Conservation (phyloP, 2,888 invertebrate species). For the Hirtodrosophila duncani region DNA sequence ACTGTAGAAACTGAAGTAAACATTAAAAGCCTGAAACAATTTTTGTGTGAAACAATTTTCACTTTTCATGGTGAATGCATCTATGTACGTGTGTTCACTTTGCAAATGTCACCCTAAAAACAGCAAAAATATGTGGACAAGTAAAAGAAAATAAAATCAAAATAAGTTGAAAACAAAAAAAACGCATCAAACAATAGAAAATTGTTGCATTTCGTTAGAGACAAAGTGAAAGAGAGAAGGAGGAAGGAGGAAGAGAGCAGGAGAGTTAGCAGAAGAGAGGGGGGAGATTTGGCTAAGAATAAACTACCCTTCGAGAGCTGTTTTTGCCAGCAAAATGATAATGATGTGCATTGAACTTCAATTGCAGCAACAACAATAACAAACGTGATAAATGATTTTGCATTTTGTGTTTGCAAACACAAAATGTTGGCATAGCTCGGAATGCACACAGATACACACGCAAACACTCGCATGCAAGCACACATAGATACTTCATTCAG, state of each 20-base stretch:
- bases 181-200: slow-evolving; percentile 2
- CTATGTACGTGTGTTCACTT: slow-evolving; percentile 16
- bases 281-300: slow-evolving; percentile 72
- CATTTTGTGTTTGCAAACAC: slow-evolving; percentile 27
- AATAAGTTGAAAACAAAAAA: slow-evolving; percentile 14
- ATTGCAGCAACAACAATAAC: slow-evolving; percentile 39
- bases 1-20: no score
- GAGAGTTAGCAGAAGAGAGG: slow-evolving; percentile 24
- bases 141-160: slow-evolving; percentile 36
- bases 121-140: slow-evolving; percentile 66
- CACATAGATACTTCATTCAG: slow-evolving; percentile 67
- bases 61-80: no score
- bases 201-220: no score
- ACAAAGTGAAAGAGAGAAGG: slow-evolving; percentile 23
- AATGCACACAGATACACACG: slow-evolving; percentile 13
- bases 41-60: slow-evolving; percentile 51
- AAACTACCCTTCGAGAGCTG: slow-evolving; percentile 66
- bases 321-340: slow-evolving; percentile 49
- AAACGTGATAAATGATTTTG: slow-evolving; percentile 62
- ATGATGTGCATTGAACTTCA: slow-evolving; percentile 78
- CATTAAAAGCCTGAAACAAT: slow-evolving; percentile 44
- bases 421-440: slow-evolving; percentile 2
- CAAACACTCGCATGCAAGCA: slow-evolving; percentile 36
- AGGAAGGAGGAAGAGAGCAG: slow-evolving; percentile 19
- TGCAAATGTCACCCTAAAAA: slow-evolving; percentile 72